These are phyloP conservation scores for Rhineura floridana DNA, from an alignment of 2,113 vertebrate species.

Conservation along the genomic window DNA sequence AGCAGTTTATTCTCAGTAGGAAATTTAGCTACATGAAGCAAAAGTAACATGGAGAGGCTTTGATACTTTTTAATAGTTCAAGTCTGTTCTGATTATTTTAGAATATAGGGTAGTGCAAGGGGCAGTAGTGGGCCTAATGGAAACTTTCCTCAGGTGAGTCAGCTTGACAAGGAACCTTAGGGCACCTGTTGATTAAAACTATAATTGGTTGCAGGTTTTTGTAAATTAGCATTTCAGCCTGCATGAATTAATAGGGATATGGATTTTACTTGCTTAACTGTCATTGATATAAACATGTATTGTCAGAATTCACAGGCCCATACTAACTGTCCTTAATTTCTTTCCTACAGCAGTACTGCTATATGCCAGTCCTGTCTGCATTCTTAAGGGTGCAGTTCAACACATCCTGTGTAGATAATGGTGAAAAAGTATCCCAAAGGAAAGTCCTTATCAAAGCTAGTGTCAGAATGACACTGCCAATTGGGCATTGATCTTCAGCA, in stretches of 20 bases:
- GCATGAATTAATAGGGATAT: conserved; percentile 91
- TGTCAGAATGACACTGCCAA: conserved; percentile 88
- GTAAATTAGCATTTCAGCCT: conserved; percentile 82
- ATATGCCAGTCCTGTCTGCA: conserved; percentile 99
- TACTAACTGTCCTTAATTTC: conserved; percentile 99
- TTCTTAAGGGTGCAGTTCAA: conserved; percentile 99
- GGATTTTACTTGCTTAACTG: conserved; percentile 96
- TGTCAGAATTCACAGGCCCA: conserved; percentile 98
- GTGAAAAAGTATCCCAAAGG: conserved; percentile 94
- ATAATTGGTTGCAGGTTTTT: conserved; percentile 81
- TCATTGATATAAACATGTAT: conserved; percentile 96
- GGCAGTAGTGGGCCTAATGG: conserved; percentile 77
- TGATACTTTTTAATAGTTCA: conserved; percentile 75
- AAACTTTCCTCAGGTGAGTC: conserved; percentile 79
- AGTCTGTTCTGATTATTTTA: conserved; percentile 80
- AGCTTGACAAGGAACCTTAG: conserved; percentile 73
- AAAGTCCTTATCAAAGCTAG: conserved; percentile 87
- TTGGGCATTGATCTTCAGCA: conserved; percentile 85
- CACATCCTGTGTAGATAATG: conserved; percentile 99
- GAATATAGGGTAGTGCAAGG: conserved; percentile 74
- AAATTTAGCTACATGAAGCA: conserved; percentile 56
- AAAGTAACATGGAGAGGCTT: conserved; percentile 72
- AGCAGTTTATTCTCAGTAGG: conserved; percentile 65
- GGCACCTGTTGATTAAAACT: conserved; percentile 76
- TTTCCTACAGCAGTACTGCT: conserved; percentile 99